These are phyloP conservation scores for Phalacrocorax carbo DNA, from an alignment of 2,113 vertebrate species.

Conservation along the genomic window DNA sequence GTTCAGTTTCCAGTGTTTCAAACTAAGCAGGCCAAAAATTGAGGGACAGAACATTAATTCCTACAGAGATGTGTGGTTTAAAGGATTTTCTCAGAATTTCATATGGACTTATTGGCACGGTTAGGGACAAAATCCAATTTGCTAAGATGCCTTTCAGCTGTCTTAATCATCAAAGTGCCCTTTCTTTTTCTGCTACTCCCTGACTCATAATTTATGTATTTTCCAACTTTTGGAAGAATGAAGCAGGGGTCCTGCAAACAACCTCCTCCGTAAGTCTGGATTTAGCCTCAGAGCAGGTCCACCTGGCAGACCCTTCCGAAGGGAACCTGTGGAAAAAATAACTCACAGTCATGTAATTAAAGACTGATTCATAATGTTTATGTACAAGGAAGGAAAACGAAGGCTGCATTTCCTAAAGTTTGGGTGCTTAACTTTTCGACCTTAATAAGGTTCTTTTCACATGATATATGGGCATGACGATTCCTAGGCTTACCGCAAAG, in stretches of 20 bases:
- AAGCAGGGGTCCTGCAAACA: slow-evolving; percentile 16
- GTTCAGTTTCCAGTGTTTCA: background rate
- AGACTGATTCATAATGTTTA: slow-evolving; percentile 29
- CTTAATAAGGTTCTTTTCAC: slow-evolving; percentile 32
- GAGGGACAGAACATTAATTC: background rate
- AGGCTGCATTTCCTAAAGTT: slow-evolving; percentile 25
- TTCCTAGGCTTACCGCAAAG: slow-evolving; percentile 22
- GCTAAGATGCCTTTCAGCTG: background rate
- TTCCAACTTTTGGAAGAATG: slow-evolving; percentile 13
- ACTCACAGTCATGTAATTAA: background rate
- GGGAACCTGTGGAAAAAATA: slow-evolving; percentile 16
- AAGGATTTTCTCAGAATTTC: slow-evolving; percentile 25
- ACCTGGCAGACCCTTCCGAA: background rate
- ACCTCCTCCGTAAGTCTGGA: background rate
- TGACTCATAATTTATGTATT: slow-evolving; percentile 28
- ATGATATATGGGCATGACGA: background rate
- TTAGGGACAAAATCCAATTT: background rate
- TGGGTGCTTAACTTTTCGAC: slow-evolving; percentile 43
- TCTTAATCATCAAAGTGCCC: background rate
- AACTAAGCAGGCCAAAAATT: background rate
- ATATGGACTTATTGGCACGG: background rate
- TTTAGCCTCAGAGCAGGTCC: background rate
- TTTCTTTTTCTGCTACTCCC: background rate
- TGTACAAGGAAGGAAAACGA: background rate
- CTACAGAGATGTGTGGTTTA: background rate